Base-by-base conservation (phyloP, 1,140 invertebrate species). In the Calephelis virginiensis region DNA sequence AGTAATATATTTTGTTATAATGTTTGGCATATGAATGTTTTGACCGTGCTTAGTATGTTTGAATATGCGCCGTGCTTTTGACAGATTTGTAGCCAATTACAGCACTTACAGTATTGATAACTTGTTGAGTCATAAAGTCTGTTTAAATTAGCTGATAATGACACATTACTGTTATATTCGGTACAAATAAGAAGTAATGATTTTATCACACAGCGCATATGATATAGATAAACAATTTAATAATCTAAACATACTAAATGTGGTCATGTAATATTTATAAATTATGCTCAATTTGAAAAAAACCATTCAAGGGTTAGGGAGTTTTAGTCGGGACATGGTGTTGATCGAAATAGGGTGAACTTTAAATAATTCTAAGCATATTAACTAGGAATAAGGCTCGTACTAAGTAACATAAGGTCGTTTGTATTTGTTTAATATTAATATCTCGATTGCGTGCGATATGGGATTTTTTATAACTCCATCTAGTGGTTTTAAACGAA, bases 331-430 rank as follows among this genome's bases (percentile, higher is more conserved):
- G 17, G 50, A 11, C 17, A 6, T 53, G 17, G 47, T 28, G 17
- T 53, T 48, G 47, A 48, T 48, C n/a, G 8, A 17, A 37, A 10
- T 53, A 53, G 50, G 17, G 50, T 37, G 28, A 37, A 37, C 56
- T 38, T 59, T 37, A 59, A 59, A 59, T 59, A 8, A 28, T 37
- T 59, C 17, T 59, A 59, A 38, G 28, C 53, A 56, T 38, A 59
- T 38, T 59, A n/a, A 59, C 56, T 59, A 59, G 56, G 56, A 59
- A 59, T 59, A 59, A 59, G 56, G 12, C 56, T 59, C 56, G 56
- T 56, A 56, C 28, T 59, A 38, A 59, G 37, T 38, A n/a, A 59
- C 56, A 8, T 8, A 43, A 9, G 40, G 40, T 43, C 40, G 1
- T 8, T 5, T 43, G 40, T 43, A 43, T 43, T 43, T 43, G 40